Conservation (phyloP, 2,797 vertebrate genomes). For the Melanotaenia trifasciata region DNA sequence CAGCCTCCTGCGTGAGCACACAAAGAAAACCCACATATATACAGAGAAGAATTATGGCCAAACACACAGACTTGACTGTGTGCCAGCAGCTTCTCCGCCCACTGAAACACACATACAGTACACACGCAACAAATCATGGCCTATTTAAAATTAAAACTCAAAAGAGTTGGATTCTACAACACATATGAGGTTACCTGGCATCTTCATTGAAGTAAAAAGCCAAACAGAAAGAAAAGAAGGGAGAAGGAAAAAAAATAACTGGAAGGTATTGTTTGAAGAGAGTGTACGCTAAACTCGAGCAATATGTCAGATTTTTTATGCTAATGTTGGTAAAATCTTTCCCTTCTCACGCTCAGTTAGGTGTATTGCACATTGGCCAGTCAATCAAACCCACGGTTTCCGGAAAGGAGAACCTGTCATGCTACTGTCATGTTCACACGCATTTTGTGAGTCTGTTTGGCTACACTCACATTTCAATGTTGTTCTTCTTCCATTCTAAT, state of each 20-base stretch:
- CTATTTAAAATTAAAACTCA: conserved; percentile 48
- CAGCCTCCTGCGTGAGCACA: conserved; percentile 43
- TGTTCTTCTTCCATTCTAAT: neutral
- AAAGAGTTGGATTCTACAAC: conserved; percentile 29
- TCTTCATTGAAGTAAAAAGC: conserved; percentile 20
- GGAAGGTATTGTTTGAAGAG: neutral
- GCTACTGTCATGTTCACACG: neutral
- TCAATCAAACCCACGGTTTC: neutral
- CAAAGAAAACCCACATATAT: conserved; percentile 36
- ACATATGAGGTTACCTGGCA: conserved; percentile 24
- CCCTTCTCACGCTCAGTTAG: neutral
- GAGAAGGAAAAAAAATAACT: neutral
- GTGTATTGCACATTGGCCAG: conserved; percentile 1
- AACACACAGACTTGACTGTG: conserved; percentile 13
- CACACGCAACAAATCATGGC: conserved; percentile 33
- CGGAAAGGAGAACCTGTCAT: neutral
- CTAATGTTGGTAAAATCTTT: neutral
- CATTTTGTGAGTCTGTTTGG: conserved; percentile 5
- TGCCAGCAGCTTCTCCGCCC: conserved; percentile 47
- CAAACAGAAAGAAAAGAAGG: conserved; percentile 18
- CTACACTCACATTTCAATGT: neutral
- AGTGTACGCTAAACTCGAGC: conserved; percentile 1
- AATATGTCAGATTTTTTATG: neutral
- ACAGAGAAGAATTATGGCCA: conserved; percentile 33
- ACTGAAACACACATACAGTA: conserved; percentile 25